These are phyloP conservation scores for Drosophila pallidifrons DNA, from an alignment of 1,140 invertebrate genomes.

Conservation along the genomic window DNA sequence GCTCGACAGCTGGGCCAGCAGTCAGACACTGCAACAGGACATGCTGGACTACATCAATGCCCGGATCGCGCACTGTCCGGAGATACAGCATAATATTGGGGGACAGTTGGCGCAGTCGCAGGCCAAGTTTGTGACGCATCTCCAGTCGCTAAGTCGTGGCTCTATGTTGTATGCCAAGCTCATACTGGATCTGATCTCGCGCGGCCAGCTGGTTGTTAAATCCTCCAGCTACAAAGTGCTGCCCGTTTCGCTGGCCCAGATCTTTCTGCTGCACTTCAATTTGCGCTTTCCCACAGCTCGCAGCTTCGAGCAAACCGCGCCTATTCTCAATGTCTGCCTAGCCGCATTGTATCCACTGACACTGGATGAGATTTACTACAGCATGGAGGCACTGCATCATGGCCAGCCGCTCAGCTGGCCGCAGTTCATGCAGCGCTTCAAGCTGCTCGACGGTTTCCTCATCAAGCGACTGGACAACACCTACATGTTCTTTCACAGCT, in stretches of 20 bases:
- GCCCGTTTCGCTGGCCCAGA: slow-evolving; percentile 95
- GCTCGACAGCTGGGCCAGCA: slow-evolving; percentile 88
- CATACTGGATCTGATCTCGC: slow-evolving; percentile 96
- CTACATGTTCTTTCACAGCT: slow-evolving; percentile 98
- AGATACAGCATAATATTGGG: slow-evolving; percentile 93
- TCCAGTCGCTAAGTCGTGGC: slow-evolving; percentile 93
- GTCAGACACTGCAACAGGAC: slow-evolving; percentile 92
- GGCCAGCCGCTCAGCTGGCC: slow-evolving; percentile 90
- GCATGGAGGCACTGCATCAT: slow-evolving; percentile 93
- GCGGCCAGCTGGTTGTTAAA: slow-evolving; percentile 96
- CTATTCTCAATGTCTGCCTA: slow-evolving; percentile 95
- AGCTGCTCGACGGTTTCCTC: slow-evolving; percentile 93
- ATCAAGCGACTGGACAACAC: slow-evolving; percentile 95
- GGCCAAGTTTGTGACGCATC: slow-evolving; percentile 93
- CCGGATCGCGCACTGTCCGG: slow-evolving; percentile 91
- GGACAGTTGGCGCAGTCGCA: slow-evolving; percentile 85
- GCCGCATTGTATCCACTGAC: slow-evolving; percentile 96
- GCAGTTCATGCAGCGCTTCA: slow-evolving; percentile 94
- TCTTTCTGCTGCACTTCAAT: slow-evolving; percentile 97
- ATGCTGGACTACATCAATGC: slow-evolving; percentile 94
- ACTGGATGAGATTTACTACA: slow-evolving; percentile 96
- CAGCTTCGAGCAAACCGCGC: slow-evolving; percentile 95
- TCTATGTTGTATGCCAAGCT: slow-evolving; percentile 97
- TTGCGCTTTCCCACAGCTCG: slow-evolving; percentile 94
- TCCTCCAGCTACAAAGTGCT: slow-evolving; percentile 96